Evolutionary conservation across 2,888 invertebrate genomes (phyloP), one percentile per base, ranked within the genome.

Genomic region (Lottia gigantea): DNA sequence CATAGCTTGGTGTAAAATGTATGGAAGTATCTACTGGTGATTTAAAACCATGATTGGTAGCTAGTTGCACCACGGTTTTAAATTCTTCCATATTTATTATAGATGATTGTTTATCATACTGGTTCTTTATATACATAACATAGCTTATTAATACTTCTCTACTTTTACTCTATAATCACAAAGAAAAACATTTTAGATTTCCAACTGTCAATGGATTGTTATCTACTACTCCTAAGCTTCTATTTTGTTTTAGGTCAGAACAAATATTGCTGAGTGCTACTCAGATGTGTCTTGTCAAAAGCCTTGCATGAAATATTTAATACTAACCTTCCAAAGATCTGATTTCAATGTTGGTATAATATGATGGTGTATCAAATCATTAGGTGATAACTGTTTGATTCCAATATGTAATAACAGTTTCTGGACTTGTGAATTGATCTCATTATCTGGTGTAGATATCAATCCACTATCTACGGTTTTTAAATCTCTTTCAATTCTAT

Each of bases 331-430:
- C 81, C 82, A 85, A 2, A 26, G 25, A 31, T 76, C 82, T 8
- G 83, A 77, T 62, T 76, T 79, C 23, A 87, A 79, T 3, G 80
- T 72, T 0, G 86, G 87, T 47, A 87, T 66, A 68, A 87, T 86
- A 76, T 87, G 87, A 71, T 85, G 83, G 62, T 84, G 79, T 45
- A 87, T 83, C 46, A 87, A 78, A 70, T 87, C 86, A 66, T 75
- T 70, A 15, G 86, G 81, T 8, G 80, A 80, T 71, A 86, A 72
- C 68, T 79, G 76, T 63, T 81, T 80, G 16, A 87, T 81, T 4
- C 80, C 83, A 62, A 82, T 69, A 61, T 78, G 78, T 23, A 80
- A 68, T 66, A 87, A 76, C 19, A 87, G 76, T 71, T 82, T 82
- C 64, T 78, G 72, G 26, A 86, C 84, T 75, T 86, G 85, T 4